Evolutionary conservation across 2,113 vertebrate genomes (phyloP), one percentile per base, ranked within the genome.

Genomic region (Gymnorhina tibicen): DNA sequence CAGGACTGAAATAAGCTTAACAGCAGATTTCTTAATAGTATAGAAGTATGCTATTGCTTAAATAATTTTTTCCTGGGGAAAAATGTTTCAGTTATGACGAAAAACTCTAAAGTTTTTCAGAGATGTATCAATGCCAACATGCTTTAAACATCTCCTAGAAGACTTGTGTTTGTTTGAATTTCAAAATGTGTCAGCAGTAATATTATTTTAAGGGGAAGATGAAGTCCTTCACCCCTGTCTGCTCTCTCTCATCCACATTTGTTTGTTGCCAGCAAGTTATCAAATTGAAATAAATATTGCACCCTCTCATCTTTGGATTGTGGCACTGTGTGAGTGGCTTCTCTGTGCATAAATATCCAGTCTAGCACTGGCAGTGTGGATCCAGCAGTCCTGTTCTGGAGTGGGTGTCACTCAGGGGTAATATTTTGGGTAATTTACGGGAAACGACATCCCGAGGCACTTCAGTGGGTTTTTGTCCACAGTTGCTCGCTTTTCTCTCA

Each of bases 371-470:
- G 44, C 55, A 60, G 18, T 32, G 14, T 39, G 28, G 58, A 41
- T 79, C 30, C 72, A 85, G 26, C 32, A 50, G 35, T n/a, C 2
- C 47, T 70, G 1, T 17, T 83, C 41, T 32, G 27, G 49, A 60
- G 8, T 12, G 32, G 24, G 4, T 78, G 74, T 46, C 23, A 16
- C 32, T 63, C 35, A 18, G 9, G 39, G 47, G 2, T 20, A 7
- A 4, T 21, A 7, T 37, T 92, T 59, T 30, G 59, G 23, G 10
- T 62, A 58, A 16, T 75, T 74, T n/a, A 22, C 27, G 69, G 46
- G 35, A 67, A 30, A n/a, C 1, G 1, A 10, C 1, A 0, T 81
- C 53, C n/a, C 35, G 28, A 58, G 7, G 18, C 44, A 32, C 30
- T 18, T 77, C 6, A 35, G 0, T 46, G 58, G 21, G 5, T 41